Evolutionary conservation across 2,797 vertebrate species (phyloP), one percentile per base, ranked within the genome.

Genomic region (Enteromius fasciolatus): DNA sequence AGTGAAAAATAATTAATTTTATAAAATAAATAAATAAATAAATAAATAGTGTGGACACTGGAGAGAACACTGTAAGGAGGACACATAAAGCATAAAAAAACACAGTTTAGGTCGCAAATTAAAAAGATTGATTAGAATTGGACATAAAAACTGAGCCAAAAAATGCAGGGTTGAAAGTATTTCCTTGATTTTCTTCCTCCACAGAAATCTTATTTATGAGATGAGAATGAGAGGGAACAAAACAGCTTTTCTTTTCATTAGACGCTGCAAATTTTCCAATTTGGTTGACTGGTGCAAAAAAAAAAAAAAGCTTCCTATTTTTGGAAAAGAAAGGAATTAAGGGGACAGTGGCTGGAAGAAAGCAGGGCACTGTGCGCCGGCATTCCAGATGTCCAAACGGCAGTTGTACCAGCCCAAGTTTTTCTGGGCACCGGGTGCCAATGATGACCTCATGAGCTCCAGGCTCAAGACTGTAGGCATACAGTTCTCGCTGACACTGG

Each of bases 381-480:
- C 95, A 94, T 96, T 96, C 95, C 96, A 97, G 96, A 96, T 97
- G 96, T 96, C 95, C 94, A 94, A 93, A 94, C 91, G 93, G 94
- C 95, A 95, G 93, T 94, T 95, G 92, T 95, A 96, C 94, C 95
- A 96, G 92, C 93, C 94, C 91, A 91, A 93, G 92, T 93, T 94
- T 28, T 70, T 33, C 91, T 92, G 90, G 94, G 91, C 87, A 90
- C 92, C 88, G 91, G 91, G 91, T 97, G 95, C 96, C 96, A 96
- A 94, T 93, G 92, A 96, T 97, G 96, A 97, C 95, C 95, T 97
- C 95, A 97, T 94, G 92, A 94, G 92, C 95, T 95, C 94, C 93
- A 95, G 93, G 89, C 94, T 93, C 93, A 93, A 96, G 94, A 96
- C 96, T 94, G 93, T 95, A 94, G 78, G 94, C 93, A 94, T 95